Conservation (phyloP, 1,140 invertebrate species). For the Cyclina sinensis region DNA sequence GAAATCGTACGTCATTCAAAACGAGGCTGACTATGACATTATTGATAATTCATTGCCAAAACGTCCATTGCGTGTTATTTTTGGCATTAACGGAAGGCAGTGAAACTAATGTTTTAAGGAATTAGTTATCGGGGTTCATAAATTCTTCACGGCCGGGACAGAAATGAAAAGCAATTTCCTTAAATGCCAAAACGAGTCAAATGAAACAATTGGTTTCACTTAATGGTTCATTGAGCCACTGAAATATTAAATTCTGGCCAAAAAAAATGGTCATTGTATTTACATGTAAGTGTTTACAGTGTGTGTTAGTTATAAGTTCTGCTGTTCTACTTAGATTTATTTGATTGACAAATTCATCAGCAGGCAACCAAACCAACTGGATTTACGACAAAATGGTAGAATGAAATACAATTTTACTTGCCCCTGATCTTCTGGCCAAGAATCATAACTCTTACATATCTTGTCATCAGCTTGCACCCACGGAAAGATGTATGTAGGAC, state of each 20-base stretch:
- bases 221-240: conserved; percentile 51
- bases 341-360: no score
- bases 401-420: no score
- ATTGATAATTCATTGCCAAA: conserved; percentile 67
- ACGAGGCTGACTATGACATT: background rate
- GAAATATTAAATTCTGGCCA: conserved; percentile 65
- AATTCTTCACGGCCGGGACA: conserved; percentile 53
- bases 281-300: background rate
- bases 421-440: no score
- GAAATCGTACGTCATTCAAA: conserved; percentile 37
- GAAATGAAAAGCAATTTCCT: conserved; percentile 66
- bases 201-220: conserved; percentile 66
- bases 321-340: background rate
- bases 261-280: background rate
- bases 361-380: no score
- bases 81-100: conserved; percentile 48
- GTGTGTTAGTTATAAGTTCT: background rate
- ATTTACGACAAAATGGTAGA: no score
- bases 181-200: conserved; percentile 67
- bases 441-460: no score
- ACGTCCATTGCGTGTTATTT: conserved; percentile 27
- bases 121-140: conserved; percentile 61
- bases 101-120: conserved; percentile 53
- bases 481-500: no score
- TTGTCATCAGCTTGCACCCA: no score